Evolutionary conservation across 2,888 invertebrate genomes (phyloP), one percentile per base, ranked within the genome.

Genomic region (Oasisia sp.): DNA sequence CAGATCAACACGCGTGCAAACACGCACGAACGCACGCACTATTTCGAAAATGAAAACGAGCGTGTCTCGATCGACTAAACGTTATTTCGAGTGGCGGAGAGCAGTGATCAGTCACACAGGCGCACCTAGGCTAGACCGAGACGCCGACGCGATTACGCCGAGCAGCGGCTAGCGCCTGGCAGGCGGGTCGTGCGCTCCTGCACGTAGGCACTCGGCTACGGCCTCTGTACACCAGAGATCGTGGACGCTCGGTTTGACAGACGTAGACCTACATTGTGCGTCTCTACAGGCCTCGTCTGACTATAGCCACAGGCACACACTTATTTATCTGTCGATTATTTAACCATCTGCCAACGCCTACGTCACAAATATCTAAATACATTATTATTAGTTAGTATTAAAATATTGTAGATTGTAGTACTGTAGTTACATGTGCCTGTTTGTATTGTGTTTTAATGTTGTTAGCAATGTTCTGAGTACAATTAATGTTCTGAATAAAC

Each of bases 1-100:
- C 2, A 9, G 14, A 74, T n/a, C 7, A 27, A 3, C 74, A 27
- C 19, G 27, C 74, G 56, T 56, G 56, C 56, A 56, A 56, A 19
- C 56, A 74, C 14, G 74, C 74, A 74, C 74, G 74, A 27, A 74
- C 74, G 19, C 27, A 27, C 74, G 74, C 74, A 27, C 27, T 74
- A 74, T 74, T 74, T 74, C 7, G n/a, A 74, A 74, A 74, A n/a
- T 74, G 74, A 74, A 74, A 74, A 74, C 74, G 74, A 74, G n/a
- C 74, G 14, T n/a, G 58, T 58, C 58, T 58, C 14, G 27, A 58
- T 58, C 58, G 4, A 74, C 74, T 74, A 74, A 74, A 74, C 74
- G 74, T 19, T 74, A 19, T 74, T 74, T 74, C 74, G 74, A 74
- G 74, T 19, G 19, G 27, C 3, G 0, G 9, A 50, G 50, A 74